Conservation (phyloP, 2,888 invertebrate genomes). For the Ernsta delagoae region DNA sequence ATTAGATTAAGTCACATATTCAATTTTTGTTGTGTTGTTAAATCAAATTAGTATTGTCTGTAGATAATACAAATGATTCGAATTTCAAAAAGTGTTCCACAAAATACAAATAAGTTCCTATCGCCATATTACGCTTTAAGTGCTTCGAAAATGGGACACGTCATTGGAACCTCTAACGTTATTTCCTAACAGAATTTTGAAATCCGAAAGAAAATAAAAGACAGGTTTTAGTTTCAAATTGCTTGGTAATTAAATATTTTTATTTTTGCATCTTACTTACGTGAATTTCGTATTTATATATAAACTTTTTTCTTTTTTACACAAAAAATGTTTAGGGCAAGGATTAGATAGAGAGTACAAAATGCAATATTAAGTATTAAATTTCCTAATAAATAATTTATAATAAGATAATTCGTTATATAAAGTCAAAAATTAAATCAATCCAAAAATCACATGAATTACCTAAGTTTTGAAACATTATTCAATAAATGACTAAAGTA, state of each 20-base stretch:
- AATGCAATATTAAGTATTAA: no score
- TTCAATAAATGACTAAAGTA: no score
- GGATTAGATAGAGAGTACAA: no score
- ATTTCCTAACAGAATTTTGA: conserved; percentile 25
- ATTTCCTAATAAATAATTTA: no score
- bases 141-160: conserved; percentile 47
- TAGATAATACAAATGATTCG: conserved; percentile 33
- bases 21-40: no score
- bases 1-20: no score
- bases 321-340: no score
- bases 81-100: conserved; percentile 41
- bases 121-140: conserved; percentile 44
- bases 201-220: conserved; percentile 25
- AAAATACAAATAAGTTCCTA: conserved; percentile 44
- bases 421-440: no score
- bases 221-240: background rate
- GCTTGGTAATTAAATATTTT: conserved; percentile 9
- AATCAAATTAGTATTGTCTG: no score
- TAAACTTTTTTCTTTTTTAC: background rate
- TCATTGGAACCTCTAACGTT: conserved; percentile 44
- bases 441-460: no score
- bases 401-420: no score
- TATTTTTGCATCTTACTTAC: background rate
- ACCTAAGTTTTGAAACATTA: no score
- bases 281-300: background rate